A percentile compares a stretch with the other conserved stretches of the same genome.
Conservation (phyloP, 1,140 invertebrate genomes). For the Drosophila novamexicana region DNA sequence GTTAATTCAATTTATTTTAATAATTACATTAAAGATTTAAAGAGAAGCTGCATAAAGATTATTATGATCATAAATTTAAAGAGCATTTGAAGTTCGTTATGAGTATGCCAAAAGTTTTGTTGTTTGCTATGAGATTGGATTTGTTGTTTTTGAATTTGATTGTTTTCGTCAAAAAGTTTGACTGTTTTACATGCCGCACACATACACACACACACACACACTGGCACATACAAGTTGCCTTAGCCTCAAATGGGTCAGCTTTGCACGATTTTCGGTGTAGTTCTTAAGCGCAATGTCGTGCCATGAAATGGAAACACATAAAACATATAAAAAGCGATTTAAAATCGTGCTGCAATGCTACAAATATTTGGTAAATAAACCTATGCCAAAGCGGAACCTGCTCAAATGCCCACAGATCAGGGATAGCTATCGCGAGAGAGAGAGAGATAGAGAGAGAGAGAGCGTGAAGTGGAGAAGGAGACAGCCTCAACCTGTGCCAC, state of each 20-base stretch:
- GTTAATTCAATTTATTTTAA: too few species aligned
- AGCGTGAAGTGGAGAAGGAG: neutral
- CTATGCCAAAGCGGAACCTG: conserved; percentile 63
- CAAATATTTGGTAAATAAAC: conserved; percentile 61
- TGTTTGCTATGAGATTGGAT: conserved; percentile 18
- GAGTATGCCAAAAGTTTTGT: neutral
- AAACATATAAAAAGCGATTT: conserved; percentile 53
- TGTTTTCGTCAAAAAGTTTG: conserved; percentile 41
- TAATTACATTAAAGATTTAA: too few species aligned
- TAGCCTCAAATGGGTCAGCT: conserved; percentile 52
- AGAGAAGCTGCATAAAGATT: too few species aligned
- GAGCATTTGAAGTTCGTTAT: conserved; percentile 16
- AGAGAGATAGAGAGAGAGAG: neutral
- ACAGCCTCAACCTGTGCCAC: conserved; percentile 48
- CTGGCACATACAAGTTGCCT: neutral
- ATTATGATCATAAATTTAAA: neutral
- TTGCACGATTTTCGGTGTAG: conserved; percentile 60
- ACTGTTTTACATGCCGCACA: conserved; percentile 49
- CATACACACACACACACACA: conserved; percentile 14
- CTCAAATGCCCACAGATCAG: conserved; percentile 19
- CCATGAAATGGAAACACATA: conserved; percentile 50
- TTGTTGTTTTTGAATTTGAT: conserved; percentile 43
- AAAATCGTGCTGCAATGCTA: conserved; percentile 63
- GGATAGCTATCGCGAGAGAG: neutral
- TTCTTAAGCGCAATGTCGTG: conserved; percentile 63